These are phyloP conservation scores for Heliconius charithonia DNA, from an alignment of 2,888 invertebrate species.

Conservation along the genomic window DNA sequence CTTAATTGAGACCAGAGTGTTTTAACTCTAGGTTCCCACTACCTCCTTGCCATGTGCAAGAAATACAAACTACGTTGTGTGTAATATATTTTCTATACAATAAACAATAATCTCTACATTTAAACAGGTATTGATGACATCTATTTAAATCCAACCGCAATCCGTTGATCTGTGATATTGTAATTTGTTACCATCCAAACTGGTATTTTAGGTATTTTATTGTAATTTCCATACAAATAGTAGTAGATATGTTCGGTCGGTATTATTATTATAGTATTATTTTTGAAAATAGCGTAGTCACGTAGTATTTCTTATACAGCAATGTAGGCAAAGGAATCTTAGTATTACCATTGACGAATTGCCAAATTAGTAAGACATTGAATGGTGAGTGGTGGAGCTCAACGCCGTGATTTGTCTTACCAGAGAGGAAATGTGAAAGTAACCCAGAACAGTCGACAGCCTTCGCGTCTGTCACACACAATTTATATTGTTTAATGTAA, in stretches of 20 bases:
- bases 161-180: conserved; percentile 38
- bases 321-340: background rate
- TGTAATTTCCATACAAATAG: background rate
- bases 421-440: no score
- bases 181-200: background rate
- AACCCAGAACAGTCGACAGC: no score
- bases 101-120: conserved; percentile 12
- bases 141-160: conserved; percentile 22
- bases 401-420: no score
- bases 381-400: no score
- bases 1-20: no score
- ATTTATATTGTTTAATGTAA: no score
- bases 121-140: conserved; percentile 24
- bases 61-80: no score
- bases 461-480: no score
- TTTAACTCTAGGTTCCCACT: background rate
- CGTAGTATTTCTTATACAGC: background rate
- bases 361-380: no score
- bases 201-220: conserved; percentile 11
- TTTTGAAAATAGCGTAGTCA: background rate
- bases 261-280: no score
- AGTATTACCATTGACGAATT: background rate
- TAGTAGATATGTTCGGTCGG: background rate
- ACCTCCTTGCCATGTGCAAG: background rate
- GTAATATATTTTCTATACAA: background rate